Evolutionary conservation across 64 coral and sea anemone genomes (phyloP).

Genomic region (Pachyseris speciosa): DNA sequence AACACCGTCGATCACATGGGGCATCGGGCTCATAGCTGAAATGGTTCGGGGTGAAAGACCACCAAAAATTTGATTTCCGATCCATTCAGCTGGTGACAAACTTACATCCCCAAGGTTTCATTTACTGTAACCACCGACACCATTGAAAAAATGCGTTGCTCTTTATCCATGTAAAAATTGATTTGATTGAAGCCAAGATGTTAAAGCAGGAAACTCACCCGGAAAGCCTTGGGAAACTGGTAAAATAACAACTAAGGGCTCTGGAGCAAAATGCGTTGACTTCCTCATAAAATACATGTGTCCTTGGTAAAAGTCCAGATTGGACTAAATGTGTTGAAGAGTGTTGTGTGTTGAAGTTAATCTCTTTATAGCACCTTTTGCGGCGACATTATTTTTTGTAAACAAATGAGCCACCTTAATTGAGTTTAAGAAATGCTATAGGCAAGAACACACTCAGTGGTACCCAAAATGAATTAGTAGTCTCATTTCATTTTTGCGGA

Average conservation of each 20-base stretch:
- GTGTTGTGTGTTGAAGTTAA: no score
- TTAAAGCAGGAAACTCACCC: background rate
- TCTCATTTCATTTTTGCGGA: no score
- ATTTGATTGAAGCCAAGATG: conserved; percentile 56
- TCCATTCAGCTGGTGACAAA: conserved; percentile 43
- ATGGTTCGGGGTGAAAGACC: conserved; percentile 31
- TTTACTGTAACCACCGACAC: conserved; percentile 18
- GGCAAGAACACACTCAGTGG: no score
- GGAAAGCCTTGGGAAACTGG: background rate
- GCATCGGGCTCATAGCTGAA: background rate
- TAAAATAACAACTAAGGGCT: conserved; percentile 36
- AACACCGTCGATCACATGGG: conserved; percentile 21
- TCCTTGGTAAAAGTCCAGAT: conserved; percentile 23
- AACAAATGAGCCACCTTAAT: no score
- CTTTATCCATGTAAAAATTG: conserved; percentile 43
- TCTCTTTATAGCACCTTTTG: no score
- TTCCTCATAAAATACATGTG: conserved; percentile 64
- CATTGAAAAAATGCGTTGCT: conserved; percentile 42
- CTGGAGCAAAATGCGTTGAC: conserved; percentile 64
- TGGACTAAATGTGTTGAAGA: conserved; percentile 5
- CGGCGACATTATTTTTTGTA: no score
- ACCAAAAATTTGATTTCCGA: conserved; percentile 52
- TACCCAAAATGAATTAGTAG: no score
- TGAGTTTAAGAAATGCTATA: no score
- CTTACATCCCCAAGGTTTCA: conserved; percentile 13